phyloP scores from a whole-genome alignment of 2,888 invertebrate genomes.

The Slavum lentiscoides region DNA sequence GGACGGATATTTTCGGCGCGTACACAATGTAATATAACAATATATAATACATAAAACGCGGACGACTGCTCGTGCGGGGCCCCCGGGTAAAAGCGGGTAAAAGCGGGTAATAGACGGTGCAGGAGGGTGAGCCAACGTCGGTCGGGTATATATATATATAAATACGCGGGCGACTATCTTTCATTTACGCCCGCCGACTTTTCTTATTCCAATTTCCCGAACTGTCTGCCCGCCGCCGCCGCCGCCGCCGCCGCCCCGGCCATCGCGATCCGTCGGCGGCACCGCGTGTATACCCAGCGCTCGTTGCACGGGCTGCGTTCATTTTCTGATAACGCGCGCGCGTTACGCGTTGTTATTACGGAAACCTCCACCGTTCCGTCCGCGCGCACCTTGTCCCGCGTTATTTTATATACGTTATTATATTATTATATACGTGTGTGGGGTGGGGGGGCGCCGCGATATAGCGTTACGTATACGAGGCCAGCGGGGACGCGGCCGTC shows the following conservation, averaged over 20 bases:
- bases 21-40: not conserved
- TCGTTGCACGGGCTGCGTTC: constrained; percentile 55
- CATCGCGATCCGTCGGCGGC: no score
- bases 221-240: constrained; percentile 54
- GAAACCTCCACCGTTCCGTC: not conserved
- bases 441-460: no score
- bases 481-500: no score
- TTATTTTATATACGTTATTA: no score
- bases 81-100: no score
- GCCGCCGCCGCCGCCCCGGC: not conserved
- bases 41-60: not conserved
- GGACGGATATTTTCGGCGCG: constrained; percentile 54
- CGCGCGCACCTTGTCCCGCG: no score
- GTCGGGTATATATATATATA: not conserved
- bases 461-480: no score
- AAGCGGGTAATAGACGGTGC: not conserved
- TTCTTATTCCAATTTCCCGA: constrained; percentile 58
- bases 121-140: constrained; percentile 21
- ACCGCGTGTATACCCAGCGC: no score
- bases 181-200: constrained; percentile 58
- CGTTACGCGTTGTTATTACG: not conserved
- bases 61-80: no score
- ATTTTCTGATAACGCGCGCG: constrained; percentile 57
- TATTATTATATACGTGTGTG: no score
- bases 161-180: constrained; percentile 56